A percentile compares a stretch with the other conserved stretches of the same genome.
Evolutionary conservation across 2,888 invertebrate genomes (phyloP).

Genomic region (Eupeodes latifasciatus): DNA sequence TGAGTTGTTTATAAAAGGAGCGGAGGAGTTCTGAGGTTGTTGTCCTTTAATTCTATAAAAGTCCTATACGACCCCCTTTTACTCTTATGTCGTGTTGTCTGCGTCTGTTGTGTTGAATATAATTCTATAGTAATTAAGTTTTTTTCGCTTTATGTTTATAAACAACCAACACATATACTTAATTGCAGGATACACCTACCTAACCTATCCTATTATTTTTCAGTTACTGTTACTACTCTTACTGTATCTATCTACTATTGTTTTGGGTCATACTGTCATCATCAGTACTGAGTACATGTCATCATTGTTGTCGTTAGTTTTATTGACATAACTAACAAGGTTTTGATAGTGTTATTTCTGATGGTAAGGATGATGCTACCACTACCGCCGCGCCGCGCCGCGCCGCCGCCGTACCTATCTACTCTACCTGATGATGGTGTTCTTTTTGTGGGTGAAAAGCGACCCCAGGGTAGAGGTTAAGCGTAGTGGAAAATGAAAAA

Average conservation of each 20-base stretch:
- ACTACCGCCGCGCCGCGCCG: too few species aligned
- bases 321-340: conserved; percentile 66
- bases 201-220: not conserved
- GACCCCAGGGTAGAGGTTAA: conserved; percentile 20
- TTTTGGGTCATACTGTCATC: conserved; percentile 46
- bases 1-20: conserved; percentile 10
- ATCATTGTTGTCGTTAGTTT: conserved; percentile 51
- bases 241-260: not conserved
- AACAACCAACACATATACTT: conserved; percentile 19
- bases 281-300: conserved; percentile 14
- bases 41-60: conserved; percentile 41
- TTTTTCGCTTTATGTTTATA: not conserved
- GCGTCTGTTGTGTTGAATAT: conserved; percentile 35
- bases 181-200: conserved; percentile 39
- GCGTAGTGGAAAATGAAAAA: conserved; percentile 1
- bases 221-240: too few species aligned
- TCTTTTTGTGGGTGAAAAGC: conserved; percentile 45
- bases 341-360: conserved; percentile 60
- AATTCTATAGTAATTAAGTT: conserved; percentile 55
- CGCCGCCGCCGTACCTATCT: not conserved
- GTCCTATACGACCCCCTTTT: not conserved
- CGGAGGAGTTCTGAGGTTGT: conserved; percentile 42
- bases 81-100: not conserved
- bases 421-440: conserved; percentile 39
- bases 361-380: conserved; percentile 24